Base-by-base conservation (phyloP, 2,113 vertebrate species). In the Catharus bicknelli region DNA sequence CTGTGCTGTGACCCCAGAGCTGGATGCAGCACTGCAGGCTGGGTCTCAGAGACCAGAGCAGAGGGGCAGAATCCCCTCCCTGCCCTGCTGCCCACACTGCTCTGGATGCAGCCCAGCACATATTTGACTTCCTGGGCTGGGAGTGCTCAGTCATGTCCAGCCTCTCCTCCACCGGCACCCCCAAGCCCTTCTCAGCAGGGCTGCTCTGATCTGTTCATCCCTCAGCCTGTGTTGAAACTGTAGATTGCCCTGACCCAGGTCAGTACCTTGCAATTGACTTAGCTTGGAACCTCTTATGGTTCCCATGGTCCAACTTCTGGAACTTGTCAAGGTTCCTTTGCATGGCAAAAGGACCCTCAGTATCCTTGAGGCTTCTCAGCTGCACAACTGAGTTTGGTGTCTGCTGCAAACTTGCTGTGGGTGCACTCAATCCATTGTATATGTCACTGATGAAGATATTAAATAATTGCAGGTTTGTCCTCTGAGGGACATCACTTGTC, bases 101-200 rank as follows among this genome's bases (percentile, higher is more conserved):
- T 66, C 0, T 58, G 69, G 43, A 23, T 58, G 38, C 59, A 81
- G 67, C 53, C 27, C 45, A 53, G 68, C 32, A 27, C 4, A 51
- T 0, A 0, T 19, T 5, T 64, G 51, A 15, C 51, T 64, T 0
- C 58, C 58, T 73, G 59, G 11, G 21, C 51, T 64, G 11, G 0
- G 0, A 64, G 18, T 27, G 11, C 6, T 0, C 36, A 11, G 10
- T 11, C 53, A 25, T 3, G 32, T 40, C 5, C 38, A 67, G 9
- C n/a, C 19, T 29, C n/a, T 67, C 27, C 1, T 0, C 13, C 32
- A 2, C 26, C 27, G 4, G 22, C 10, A 67, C 4, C 3, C 6
- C 10, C 5, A 19, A 47, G 13, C 5, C 3, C 32, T 45, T 38
- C 32, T 74, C 0, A 1, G 2, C 27, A n/a, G 32, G 7, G 5